Evolutionary conservation across 2,797 vertebrate genomes (phyloP), one percentile per base, ranked within the genome.

Genomic region (Chelon labrosus): DNA sequence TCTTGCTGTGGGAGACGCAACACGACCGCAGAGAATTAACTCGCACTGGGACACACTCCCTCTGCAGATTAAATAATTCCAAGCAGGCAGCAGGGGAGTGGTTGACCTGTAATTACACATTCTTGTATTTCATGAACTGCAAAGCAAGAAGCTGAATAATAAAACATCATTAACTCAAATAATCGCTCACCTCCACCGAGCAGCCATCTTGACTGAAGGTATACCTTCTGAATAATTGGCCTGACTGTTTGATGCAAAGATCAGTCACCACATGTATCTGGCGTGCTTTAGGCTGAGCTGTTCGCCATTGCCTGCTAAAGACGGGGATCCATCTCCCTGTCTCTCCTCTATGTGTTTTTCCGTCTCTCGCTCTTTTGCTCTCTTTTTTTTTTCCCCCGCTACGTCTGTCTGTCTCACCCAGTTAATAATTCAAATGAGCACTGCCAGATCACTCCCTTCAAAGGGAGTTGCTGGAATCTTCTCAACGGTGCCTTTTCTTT

Each of bases 341-440:
- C 83, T 79, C 55, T 44, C 65, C 68, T 41, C 65, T 66, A 39
- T 78, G 73, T 73, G 44, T 66, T 84, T 82, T 64, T 70, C 75
- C 22, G 67, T 88, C 87, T 77, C 57, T 57, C 73, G 13, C 73
- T 80, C 76, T 74, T 59, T 75, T 68, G 42, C 68, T 52, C 63
- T n/a, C 41, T 57, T 37, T 74, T 82, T 55, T 63, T 39, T 39
- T 39, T 39, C 31, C 12, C 12, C 37, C 16, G 22, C 31, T 19
- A 31, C 54, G 63, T 79, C 80, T 72, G 83, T 81, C 84, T 83
- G 39, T 79, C 81, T 79, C 83, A 66, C 66, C 60, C 88, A 87
- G 83, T 93, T 89, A 92, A 93, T 92, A 92, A 92, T 93, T 93
- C 84, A 92, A 93, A 92, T 90, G 87, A 93, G 89, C 84, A 68